Percentiles rank a stretch among this genome's conserved stretches.
Evolutionary conservation across 2,888 invertebrate species (phyloP).

Genomic region (Magallana nippona): DNA sequence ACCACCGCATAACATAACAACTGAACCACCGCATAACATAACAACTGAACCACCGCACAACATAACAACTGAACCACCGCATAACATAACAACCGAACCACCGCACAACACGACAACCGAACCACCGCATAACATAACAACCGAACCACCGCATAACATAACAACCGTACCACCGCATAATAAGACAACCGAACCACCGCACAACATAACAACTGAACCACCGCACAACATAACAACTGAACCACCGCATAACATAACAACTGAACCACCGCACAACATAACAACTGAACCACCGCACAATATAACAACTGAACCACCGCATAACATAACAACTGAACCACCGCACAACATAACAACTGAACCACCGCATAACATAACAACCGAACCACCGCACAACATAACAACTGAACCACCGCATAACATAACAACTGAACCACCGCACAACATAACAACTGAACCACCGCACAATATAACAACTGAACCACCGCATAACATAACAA

Average conservation of each 20-base stretch:
- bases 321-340: neutral
- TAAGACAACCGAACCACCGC: no score
- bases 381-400: neutral
- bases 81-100: neutral
- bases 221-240: neutral
- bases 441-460: neutral
- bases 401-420: neutral
- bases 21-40: neutral
- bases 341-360: neutral
- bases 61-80: neutral
- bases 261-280: neutral
- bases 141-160: neutral
- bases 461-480: no score
- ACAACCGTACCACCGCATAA: neutral
- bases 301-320: neutral
- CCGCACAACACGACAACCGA: neutral
- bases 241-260: neutral
- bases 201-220: neutral
- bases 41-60: neutral
- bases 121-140: neutral
- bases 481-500: neutral
- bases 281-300: neutral
- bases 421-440: neutral
- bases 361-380: neutral
- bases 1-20: neutral